Conservation (phyloP, 2,113 vertebrate genomes). For the Chaetorhynchus papuensis region DNA sequence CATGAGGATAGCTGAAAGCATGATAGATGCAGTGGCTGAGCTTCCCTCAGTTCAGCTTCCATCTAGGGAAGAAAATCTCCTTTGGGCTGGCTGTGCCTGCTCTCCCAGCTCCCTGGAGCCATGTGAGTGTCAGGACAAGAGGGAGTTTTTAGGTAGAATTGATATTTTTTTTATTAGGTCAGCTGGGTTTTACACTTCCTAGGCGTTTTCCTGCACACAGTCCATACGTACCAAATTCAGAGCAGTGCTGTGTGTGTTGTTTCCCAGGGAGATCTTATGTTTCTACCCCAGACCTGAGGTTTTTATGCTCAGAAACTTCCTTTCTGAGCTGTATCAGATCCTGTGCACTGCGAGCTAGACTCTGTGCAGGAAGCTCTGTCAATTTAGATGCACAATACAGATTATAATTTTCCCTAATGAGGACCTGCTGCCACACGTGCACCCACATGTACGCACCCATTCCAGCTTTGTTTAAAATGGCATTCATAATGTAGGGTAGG, state of each 20-base stretch:
- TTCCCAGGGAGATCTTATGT: background rate
- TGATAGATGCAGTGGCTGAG: background rate
- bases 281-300: background rate
- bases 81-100: background rate
- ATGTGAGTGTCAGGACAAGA: background rate
- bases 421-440: background rate
- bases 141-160: background rate
- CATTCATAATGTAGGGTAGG: background rate
- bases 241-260: background rate
- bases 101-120: background rate
- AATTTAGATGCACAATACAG: conserved; percentile 6
- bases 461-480: background rate
- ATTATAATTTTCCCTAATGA: conserved; percentile 50
- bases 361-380: conserved; percentile 22
- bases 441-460: background rate
- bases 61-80: background rate
- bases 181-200: background rate
- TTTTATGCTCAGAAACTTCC: background rate
- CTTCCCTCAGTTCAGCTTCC: background rate
- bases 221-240: accelerated
- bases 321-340: background rate
- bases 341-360: background rate
- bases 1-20: background rate
- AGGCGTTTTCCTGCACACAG: background rate
- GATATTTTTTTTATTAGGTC: background rate